A percentile compares a stretch with the other conserved stretches of the same genome.
Evolutionary conservation across 2,797 vertebrate species (phyloP).

Genomic region (Helarctos malayanus): DNA sequence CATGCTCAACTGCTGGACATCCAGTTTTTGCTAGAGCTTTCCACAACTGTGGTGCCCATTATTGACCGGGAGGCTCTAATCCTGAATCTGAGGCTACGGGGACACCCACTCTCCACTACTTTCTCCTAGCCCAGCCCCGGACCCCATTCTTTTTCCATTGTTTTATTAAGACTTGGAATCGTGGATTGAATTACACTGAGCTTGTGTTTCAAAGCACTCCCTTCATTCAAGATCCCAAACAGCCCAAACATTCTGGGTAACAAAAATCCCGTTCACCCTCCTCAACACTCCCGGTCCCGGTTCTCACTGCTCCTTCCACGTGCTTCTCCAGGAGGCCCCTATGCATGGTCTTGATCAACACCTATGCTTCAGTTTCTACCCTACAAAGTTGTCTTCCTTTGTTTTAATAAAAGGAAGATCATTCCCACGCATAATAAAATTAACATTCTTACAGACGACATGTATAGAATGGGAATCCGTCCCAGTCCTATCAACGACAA

Average conservation of each 20-base stretch:
- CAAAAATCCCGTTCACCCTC: neutral
- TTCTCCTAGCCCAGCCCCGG: neutral
- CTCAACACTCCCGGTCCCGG: accelerated
- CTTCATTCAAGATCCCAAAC: neutral
- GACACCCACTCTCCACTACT: neutral
- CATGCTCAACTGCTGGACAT: neutral
- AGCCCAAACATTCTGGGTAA: neutral
- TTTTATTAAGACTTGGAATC: neutral
- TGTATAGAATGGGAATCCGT: neutral
- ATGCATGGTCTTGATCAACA: neutral
- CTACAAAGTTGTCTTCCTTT: neutral
- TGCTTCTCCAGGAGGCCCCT: neutral
- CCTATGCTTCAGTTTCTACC: neutral
- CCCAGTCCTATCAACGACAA: neutral
- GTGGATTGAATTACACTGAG: neutral
- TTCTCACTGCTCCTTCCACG: neutral
- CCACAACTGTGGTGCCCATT: neutral
- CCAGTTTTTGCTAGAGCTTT: neutral
- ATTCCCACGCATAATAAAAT: neutral
- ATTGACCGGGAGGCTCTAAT: neutral
- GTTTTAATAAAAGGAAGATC: neutral
- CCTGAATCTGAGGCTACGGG: neutral
- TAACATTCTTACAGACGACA: neutral
- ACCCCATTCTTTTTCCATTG: neutral
- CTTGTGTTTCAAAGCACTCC: neutral